Percentiles rank a stretch among this genome's conserved stretches.
Evolutionary conservation across 2,888 invertebrate genomes (phyloP).

Genomic region (Tanytarsus gracilentus): DNA sequence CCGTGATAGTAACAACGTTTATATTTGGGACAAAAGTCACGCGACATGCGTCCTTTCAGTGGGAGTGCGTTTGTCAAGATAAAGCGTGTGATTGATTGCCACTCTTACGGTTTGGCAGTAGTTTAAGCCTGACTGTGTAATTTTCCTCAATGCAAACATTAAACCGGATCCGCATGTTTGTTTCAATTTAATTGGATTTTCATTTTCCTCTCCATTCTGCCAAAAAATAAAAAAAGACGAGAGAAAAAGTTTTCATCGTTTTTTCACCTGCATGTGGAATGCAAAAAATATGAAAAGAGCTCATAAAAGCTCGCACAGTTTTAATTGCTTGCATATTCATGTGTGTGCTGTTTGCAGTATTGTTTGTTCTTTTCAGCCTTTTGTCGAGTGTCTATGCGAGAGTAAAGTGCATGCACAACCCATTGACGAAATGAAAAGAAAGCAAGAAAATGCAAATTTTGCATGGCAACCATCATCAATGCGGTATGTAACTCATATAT

Average conservation of each 20-base stretch:
- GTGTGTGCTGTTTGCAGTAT: neutral
- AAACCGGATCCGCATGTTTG: neutral
- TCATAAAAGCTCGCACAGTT: neutral
- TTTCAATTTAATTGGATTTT: conserved; percentile 1
- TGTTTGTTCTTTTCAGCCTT: neutral
- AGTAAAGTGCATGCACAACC: neutral
- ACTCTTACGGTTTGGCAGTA: neutral
- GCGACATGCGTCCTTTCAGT: neutral
- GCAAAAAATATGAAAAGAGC: neutral
- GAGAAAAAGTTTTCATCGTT: neutral
- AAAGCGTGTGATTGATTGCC: conserved; percentile 1
- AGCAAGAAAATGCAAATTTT: neutral
- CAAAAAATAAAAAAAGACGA: neutral
- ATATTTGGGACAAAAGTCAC: too few relatives aligned
- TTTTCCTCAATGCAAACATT: neutral
- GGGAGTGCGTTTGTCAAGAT: neutral
- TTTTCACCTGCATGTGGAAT: neutral
- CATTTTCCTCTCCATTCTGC: neutral
- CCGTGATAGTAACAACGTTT: too few relatives aligned
- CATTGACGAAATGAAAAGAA: neutral
- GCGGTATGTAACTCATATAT: too few relatives aligned
- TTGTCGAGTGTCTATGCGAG: neutral
- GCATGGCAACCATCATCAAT: too few relatives aligned
- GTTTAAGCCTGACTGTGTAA: neutral
- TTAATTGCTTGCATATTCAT: neutral